Evolutionary conservation across 2,888 invertebrate genomes (phyloP), one percentile per base, ranked within the genome.

Genomic region (Brassicogethes aeneus): DNA sequence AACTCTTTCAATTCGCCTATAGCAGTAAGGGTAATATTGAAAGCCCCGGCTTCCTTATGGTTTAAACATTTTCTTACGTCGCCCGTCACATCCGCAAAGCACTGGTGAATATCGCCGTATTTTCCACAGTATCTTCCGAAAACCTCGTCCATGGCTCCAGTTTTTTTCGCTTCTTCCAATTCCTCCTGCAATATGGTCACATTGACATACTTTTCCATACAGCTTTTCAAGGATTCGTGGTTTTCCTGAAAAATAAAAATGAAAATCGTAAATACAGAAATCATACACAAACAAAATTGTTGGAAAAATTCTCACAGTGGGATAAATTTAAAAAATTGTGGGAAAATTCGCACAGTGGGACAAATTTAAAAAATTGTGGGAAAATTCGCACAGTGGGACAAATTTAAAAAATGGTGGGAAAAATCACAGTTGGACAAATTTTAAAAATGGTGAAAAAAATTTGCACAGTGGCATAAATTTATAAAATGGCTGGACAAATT

Each of bases 1-100:
- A 89, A 89, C 49, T 80, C 76, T 0, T 81, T 69, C 1, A 88
- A 66, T 46, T 82, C 81, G 29, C 80, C 75, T 0, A 85, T 74
- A 29, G 86, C 77, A 50, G 83, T 82, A 57, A 78, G 68, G 0
- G 82, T 62, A 0, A 76, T 75, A 44, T 76, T 73, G 36, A 80
- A 72, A 40, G 75, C 78, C 2, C 73, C 71, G 36, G 71, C 73
- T 56, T 88, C 87, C 1, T 74, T 68, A 0, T 65, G 59, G 0
- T 76, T 72, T 42, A 88, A 66, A 54, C 88, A 89, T 0, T 75
- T 73, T 50, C 78, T 73, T 1, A 82, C 54, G 2, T 74, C 71
- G 0, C 63, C 55, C 0, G 76, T 71, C 37, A 82, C 73, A 7
- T 69, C 70, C 41, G 72, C 71, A 39, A 85, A 68, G 53, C 88